phyloP scores from a whole-genome alignment of 1,140 invertebrate genomes.

The Leptopilina boulardi region DNA sequence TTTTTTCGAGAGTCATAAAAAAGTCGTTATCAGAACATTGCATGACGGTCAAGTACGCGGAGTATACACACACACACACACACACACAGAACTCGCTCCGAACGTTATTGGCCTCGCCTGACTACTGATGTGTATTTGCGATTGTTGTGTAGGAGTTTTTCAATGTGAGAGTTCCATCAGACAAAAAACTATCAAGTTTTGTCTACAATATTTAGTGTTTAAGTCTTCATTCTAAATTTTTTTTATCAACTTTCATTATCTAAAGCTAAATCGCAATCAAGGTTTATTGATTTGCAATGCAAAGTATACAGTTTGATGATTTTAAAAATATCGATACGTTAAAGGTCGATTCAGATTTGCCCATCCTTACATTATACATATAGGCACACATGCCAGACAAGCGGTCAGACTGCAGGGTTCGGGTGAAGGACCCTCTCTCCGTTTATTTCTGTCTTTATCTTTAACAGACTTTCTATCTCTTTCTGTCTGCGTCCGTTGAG shows the following conservation, averaged over 20 bases:
- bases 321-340: no score
- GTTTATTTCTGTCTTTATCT: neutral
- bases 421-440: neutral
- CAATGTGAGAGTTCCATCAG: conserved; percentile 37
- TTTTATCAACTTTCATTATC: no score
- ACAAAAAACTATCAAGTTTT: conserved; percentile 27
- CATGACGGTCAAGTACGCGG: conserved; percentile 45
- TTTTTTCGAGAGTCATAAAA: conserved; percentile 45
- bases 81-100: neutral
- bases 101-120: conserved; percentile 48
- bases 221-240: no score
- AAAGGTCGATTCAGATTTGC: neutral
- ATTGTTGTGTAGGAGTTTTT: conserved; percentile 34
- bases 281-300: no score
- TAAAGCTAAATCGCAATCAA: no score
- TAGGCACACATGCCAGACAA: neutral
- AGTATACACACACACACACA: neutral
- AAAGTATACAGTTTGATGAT: no score
- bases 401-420: conserved; percentile 15
- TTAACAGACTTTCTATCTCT: neutral
- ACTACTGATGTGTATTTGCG: conserved; percentile 43
- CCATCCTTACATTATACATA: neutral
- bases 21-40: conserved; percentile 54
- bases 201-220: no score
- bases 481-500: conserved; percentile 11